Percentiles rank a stretch among this genome's conserved stretches.
Conservation (phyloP, 2,888 invertebrate genomes). For the Sesia apiformis region DNA sequence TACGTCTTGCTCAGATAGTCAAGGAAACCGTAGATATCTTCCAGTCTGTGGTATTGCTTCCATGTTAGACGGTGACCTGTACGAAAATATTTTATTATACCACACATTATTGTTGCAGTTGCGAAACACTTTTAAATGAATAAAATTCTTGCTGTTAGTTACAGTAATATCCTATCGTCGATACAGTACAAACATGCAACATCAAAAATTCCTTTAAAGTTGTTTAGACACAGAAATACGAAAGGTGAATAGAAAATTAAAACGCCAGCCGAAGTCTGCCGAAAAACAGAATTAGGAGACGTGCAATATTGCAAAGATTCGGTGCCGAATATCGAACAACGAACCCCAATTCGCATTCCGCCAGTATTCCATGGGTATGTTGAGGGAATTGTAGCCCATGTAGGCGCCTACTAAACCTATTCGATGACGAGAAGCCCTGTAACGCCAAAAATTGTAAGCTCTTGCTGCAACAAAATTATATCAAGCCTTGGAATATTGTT, state of each 20-base stretch:
- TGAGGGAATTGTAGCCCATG: slow-evolving; percentile 71
- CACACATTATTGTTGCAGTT: neutral
- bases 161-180: slow-evolving; percentile 6
- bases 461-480: slow-evolving; percentile 70
- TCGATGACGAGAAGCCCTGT: slow-evolving; percentile 61
- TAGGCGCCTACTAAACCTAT: slow-evolving; percentile 58
- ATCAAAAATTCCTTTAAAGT: slow-evolving; percentile 11
- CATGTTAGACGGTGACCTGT: slow-evolving; percentile 80
- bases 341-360: slow-evolving; percentile 77
- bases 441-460: slow-evolving; percentile 75
- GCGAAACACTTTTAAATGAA: neutral
- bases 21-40: slow-evolving; percentile 84
- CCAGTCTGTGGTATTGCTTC: slow-evolving; percentile 84
- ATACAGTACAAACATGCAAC: neutral
- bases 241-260: slow-evolving; percentile 8
- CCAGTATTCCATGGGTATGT: slow-evolving; percentile 74
- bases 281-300: slow-evolving; percentile 6
- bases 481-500: slow-evolving; percentile 50
- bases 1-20: slow-evolving; percentile 85
- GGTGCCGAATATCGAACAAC: slow-evolving; percentile 51
- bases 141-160: slow-evolving; percentile 14
- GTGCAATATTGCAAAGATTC: slow-evolving; percentile 26
- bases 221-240: slow-evolving; percentile 11
- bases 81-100: slow-evolving; percentile 11
- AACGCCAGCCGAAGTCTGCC: neutral